Evolutionary conservation across 2,888 invertebrate genomes (phyloP).

Genomic region (Lasioglossum marginatum): DNA sequence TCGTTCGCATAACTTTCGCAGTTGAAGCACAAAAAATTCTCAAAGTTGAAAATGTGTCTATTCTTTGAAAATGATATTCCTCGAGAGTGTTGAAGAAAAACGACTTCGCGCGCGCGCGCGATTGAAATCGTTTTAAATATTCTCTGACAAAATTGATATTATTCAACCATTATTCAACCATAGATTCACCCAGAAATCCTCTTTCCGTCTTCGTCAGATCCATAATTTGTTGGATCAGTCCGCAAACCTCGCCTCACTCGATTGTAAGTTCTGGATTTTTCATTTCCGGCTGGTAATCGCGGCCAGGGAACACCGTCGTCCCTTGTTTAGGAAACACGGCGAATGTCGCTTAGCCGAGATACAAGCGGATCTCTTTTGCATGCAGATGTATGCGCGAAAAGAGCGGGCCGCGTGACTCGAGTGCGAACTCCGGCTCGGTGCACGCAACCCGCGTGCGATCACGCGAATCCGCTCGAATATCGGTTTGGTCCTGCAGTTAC

Average conservation of each 20-base stretch:
- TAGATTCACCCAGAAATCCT: too few relatives aligned
- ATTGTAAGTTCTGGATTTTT: constrained; percentile 25
- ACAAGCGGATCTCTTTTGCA: constrained; percentile 22
- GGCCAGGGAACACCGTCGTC: background rate
- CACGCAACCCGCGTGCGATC: constrained; percentile 26
- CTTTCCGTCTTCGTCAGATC: background rate
- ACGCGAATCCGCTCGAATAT: background rate
- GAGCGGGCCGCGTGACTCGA: constrained; percentile 28
- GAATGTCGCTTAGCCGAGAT: constrained; percentile 18
- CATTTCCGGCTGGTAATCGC: constrained; percentile 31
- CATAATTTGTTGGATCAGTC: background rate
- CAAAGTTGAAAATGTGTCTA: background rate
- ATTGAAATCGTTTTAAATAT: too few relatives aligned
- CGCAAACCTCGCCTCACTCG: background rate
- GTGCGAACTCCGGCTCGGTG: constrained; percentile 7
- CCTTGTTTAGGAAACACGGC: constrained; percentile 16
- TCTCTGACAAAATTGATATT: too few relatives aligned
- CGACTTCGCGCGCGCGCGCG: too few relatives aligned
- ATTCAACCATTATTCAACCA: too few relatives aligned
- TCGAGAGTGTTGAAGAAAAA: too few relatives aligned
- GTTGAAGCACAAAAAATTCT: background rate
- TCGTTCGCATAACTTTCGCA: background rate
- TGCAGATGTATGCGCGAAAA: constrained; percentile 22
- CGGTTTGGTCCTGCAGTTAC: background rate
- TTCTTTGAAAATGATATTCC: background rate